Evolutionary conservation across 2,113 vertebrate species (phyloP).

Genomic region (Ammodytes marinus): DNA sequence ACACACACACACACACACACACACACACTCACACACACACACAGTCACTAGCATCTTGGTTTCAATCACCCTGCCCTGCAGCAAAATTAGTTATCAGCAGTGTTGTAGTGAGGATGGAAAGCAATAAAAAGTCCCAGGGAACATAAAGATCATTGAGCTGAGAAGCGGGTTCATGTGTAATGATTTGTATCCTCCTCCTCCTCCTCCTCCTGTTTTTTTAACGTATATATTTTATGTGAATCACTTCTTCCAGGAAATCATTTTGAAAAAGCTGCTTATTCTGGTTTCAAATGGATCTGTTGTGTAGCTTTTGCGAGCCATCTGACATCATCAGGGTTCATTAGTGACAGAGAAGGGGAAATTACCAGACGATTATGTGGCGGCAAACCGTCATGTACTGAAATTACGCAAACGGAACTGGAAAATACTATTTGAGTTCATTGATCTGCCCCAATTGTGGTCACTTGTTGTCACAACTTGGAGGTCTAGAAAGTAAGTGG

Average conservation of each 20-base stretch:
- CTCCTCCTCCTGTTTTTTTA: not conserved
- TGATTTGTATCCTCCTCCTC: not conserved
- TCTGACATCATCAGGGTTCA: not conserved
- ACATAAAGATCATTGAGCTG: constrained; percentile 27
- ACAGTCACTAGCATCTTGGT: not conserved
- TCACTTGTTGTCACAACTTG: not conserved
- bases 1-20: constrained; percentile 3
- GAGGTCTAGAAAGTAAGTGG: constrained; percentile 3
- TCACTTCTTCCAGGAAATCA: constrained; percentile 35
- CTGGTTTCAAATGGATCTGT: constrained; percentile 47
- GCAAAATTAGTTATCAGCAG: constrained; percentile 37
- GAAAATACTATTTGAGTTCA: constrained; percentile 10
- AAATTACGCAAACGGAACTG: constrained; percentile 8
- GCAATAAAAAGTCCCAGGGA: constrained; percentile 22
- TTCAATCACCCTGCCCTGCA: constrained; percentile 43
- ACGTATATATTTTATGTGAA: not conserved
- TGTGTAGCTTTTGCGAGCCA: constrained; percentile 25
- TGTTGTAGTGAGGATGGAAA: not conserved
- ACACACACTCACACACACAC: constrained; percentile 1
- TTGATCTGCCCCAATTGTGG: constrained; percentile 23
- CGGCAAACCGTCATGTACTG: not conserved
- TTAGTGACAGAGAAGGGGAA: constrained; percentile 2
- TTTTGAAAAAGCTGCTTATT: constrained; percentile 27
- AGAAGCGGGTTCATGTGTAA: not conserved
- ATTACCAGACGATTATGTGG: not conserved